Conservation (phyloP, 2,113 vertebrate genomes). For the Oreochromis spilurus region DNA sequence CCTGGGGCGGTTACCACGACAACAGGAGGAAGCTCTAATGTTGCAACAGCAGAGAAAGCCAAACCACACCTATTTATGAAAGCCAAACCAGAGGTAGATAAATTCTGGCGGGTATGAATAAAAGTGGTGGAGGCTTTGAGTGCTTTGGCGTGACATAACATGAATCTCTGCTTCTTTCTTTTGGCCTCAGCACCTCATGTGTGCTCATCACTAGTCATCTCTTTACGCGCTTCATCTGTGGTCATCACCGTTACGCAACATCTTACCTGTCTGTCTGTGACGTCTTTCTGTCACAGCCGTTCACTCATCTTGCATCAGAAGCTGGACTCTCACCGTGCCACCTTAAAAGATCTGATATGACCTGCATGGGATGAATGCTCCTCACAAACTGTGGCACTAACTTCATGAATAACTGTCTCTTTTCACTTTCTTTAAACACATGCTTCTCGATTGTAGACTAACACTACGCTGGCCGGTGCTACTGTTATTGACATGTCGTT, state of each 20-base stretch:
- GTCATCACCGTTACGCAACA: neutral
- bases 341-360: neutral
- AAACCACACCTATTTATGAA: neutral
- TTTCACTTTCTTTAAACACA: slow-evolving; percentile 7
- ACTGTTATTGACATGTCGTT: slow-evolving; percentile 53
- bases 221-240: neutral
- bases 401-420: neutral
- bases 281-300: neutral
- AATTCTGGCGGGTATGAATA: neutral
- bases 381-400: neutral
- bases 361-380: neutral
- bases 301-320: neutral
- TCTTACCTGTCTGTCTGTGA: neutral
- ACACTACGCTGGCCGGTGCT: slow-evolving; percentile 6
- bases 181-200: neutral
- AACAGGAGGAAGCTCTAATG: slow-evolving; percentile 29
- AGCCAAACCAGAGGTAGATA: slow-evolving; percentile 57
- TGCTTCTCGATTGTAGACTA: slow-evolving; percentile 56
- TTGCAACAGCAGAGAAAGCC: neutral
- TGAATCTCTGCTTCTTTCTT: neutral
- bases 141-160: slow-evolving; percentile 4
- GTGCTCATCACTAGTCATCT: neutral
- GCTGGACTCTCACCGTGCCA: neutral
- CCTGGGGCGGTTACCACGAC: slow-evolving; percentile 17
- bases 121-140: slow-evolving; percentile 1